Percentiles rank a stretch among this genome's conserved stretches.
Conservation (phyloP, 2,797 vertebrate species). For the Acanthurus lineatus region DNA sequence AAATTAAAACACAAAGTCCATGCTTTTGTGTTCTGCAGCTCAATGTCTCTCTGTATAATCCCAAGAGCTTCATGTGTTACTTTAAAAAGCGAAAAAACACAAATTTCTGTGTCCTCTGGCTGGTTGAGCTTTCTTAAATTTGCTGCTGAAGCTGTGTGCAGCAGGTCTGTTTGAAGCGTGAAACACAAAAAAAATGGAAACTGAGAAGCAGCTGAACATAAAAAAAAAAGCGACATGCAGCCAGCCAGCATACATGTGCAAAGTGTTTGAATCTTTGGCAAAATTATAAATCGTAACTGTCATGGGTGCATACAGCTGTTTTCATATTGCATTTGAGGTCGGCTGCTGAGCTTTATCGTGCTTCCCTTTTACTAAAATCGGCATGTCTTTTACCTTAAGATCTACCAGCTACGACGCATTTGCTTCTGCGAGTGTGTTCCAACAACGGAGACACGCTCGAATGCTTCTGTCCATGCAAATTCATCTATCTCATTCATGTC, state of each 20-base stretch:
- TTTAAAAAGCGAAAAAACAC: background rate
- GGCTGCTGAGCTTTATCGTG: constrained; percentile 43
- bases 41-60: constrained; percentile 12
- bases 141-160: constrained; percentile 19
- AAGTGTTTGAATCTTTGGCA: constrained; percentile 80
- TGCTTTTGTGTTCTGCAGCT: constrained; percentile 11
- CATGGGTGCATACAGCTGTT: constrained; percentile 71
- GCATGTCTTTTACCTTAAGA: constrained; percentile 21
- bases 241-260: constrained; percentile 46
- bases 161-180: background rate
- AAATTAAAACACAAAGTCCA: constrained; percentile 19
- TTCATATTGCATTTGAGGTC: constrained; percentile 80
- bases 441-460: constrained; percentile 16
- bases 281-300: constrained; percentile 74
- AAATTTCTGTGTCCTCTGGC: background rate
- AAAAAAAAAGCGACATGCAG: constrained; percentile 60
- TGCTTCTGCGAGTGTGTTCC: constrained; percentile 21
- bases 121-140: constrained; percentile 6
- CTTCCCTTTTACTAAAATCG: constrained; percentile 49
- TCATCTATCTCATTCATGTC: constrained; percentile 65
- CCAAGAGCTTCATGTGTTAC: background rate
- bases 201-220: constrained; percentile 12
- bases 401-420: constrained; percentile 62
- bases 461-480: constrained; percentile 70
- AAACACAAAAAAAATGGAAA: constrained; percentile 33